Evolutionary conservation across 2,113 vertebrate species (phyloP).

Genomic region (Mobula birostris): DNA sequence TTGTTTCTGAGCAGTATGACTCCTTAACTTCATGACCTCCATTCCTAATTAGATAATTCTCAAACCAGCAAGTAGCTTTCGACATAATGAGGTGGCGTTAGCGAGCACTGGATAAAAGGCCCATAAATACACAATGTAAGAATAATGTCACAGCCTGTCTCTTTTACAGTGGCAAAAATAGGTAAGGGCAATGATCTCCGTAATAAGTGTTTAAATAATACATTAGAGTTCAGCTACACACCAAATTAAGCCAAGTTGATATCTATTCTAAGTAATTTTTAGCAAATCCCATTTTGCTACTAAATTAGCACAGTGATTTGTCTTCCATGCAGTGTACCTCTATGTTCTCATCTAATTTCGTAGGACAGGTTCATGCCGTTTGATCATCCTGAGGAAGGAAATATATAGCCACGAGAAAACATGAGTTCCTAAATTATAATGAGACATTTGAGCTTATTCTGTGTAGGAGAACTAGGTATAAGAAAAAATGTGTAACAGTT

Average conservation of each 20-base stretch:
- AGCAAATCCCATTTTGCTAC: slow-evolving; percentile 18
- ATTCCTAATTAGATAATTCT: not conserved
- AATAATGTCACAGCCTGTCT: not conserved
- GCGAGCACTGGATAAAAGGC: not conserved
- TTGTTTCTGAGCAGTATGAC: no score
- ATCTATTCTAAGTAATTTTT: not conserved
- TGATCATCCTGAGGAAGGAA: not conserved
- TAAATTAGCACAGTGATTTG: not conserved
- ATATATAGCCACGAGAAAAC: not conserved
- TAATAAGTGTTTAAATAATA: slow-evolving; percentile 24
- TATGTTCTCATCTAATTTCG: not conserved
- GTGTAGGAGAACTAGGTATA: no score
- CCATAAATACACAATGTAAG: not conserved
- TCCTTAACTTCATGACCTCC: not conserved
- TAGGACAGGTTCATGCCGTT: not conserved
- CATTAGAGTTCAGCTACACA: slow-evolving; percentile 3
- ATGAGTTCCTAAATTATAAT: not conserved
- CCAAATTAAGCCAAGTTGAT: not conserved
- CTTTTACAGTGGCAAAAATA: not conserved
- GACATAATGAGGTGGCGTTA: not conserved
- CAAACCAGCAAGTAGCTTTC: not conserved
- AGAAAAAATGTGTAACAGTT: not conserved
- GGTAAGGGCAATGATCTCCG: not conserved
- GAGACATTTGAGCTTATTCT: not conserved
- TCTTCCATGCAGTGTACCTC: not conserved